phyloP scores from a whole-genome alignment of 2,797 vertebrate species.

The Anguilla anguilla region DNA sequence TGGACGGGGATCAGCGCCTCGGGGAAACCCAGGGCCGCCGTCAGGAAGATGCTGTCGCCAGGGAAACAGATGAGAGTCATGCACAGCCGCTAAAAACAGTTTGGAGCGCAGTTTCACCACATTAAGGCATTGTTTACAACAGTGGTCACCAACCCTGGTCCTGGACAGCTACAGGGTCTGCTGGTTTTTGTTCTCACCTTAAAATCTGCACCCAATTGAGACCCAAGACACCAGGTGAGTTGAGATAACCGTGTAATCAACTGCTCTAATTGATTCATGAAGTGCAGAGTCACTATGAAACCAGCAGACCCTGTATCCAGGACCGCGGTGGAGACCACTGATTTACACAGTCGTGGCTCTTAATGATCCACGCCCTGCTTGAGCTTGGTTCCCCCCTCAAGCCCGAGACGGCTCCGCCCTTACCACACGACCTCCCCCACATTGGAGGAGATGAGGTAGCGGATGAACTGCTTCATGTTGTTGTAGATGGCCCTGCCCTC shows the following conservation, averaged over 20 bases:
- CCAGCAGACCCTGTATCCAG: too few species aligned
- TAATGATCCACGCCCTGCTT: not conserved
- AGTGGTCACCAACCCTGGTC: too few species aligned
- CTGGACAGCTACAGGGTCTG: too few species aligned
- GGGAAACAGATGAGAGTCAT: slow-evolving; percentile 25
- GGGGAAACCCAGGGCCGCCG: slow-evolving; percentile 95
- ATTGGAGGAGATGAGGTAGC: slow-evolving; percentile 98
- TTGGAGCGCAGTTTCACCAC: not conserved
- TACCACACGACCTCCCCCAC: slow-evolving; percentile 98
- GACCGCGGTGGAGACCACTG: too few species aligned
- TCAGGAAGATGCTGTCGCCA: slow-evolving; percentile 90
- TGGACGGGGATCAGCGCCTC: slow-evolving; percentile 98
- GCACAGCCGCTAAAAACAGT: not conserved
- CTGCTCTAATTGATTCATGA: too few species aligned
- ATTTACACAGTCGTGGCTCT: not conserved
- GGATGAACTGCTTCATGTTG: slow-evolving; percentile 99
- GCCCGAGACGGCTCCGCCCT: slow-evolving; percentile 40
- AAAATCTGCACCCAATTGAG: too few species aligned
- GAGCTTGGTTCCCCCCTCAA: not conserved
- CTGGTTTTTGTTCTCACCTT: too few species aligned
- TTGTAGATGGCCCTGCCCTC: slow-evolving; percentile 98
- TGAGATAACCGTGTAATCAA: too few species aligned
- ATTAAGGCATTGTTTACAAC: too few species aligned
- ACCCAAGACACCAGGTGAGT: too few species aligned
- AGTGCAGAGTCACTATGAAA: too few species aligned